Conservation (phyloP, 35 echinoderm and acorn worm species). For the Ptychodera flava region DNA sequence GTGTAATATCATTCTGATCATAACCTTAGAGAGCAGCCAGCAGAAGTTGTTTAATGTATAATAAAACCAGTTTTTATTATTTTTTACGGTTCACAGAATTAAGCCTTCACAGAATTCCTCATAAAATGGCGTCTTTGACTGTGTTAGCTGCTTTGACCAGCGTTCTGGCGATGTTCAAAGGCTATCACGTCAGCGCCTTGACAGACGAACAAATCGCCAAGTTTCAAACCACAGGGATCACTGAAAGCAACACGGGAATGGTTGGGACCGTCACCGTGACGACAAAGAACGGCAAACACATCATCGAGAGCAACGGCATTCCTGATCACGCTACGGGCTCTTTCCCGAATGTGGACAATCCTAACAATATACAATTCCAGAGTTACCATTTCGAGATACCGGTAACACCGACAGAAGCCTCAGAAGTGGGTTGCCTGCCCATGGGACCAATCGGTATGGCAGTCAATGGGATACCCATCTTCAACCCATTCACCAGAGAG, state of each 20-base stretch:
- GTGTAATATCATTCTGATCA: no score
- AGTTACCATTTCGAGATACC: neutral
- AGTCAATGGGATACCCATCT: constrained; percentile 15
- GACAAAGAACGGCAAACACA: neutral
- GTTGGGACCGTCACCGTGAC: neutral
- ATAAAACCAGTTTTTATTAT: no score
- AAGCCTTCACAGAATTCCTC: no score
- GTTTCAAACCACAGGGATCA: neutral
- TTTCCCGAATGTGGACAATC: neutral
- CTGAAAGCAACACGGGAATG: neutral
- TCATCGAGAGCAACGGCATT: constrained; percentile 9
- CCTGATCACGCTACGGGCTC: neutral
- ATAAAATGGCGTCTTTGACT: no score
- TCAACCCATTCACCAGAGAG: constrained; percentile 48
- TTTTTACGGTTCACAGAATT: no score
- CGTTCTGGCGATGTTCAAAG: no score
- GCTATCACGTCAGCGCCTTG: neutral
- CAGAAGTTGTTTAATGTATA: no score
- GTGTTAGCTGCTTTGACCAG: neutral
- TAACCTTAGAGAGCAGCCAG: no score
- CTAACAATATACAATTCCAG: neutral
- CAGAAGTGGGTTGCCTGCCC: neutral
- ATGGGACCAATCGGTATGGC: neutral
- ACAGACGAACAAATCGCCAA: neutral
- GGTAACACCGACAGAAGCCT: neutral